Evolutionary conservation across 2,888 invertebrate species (phyloP).

Genomic region (Melanostoma mellinum): DNA sequence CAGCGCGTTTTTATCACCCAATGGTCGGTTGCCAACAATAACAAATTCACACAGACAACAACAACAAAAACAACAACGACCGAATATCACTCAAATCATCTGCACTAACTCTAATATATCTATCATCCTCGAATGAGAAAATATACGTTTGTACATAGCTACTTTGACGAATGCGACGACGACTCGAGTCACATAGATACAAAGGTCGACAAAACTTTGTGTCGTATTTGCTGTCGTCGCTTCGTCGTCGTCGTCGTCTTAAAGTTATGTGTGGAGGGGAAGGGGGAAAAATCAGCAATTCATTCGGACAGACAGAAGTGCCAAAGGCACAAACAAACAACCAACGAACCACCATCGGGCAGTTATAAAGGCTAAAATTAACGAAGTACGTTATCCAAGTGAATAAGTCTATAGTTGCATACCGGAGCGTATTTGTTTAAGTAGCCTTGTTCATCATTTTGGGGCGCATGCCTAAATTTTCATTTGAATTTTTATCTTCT

Average conservation of each 20-base stretch:
- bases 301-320: constrained; percentile 53
- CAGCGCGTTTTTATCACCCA: constrained; percentile 54
- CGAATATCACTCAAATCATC: constrained; percentile 53
- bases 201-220: constrained; percentile 61
- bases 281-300: constrained; percentile 22
- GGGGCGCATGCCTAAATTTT: too few relatives aligned
- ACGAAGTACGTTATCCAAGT: constrained; percentile 51
- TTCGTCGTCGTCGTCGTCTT: constrained; percentile 12
- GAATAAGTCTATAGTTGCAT: constrained; percentile 15
- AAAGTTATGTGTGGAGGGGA: not conserved
- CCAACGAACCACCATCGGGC: constrained; percentile 34
- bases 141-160: constrained; percentile 27
- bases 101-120: constrained; percentile 46
- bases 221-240: constrained; percentile 49
- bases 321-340: constrained; percentile 50
- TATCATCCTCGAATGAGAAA: constrained; percentile 42
- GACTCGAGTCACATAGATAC: constrained; percentile 43
- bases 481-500: too few relatives aligned
- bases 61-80: constrained; percentile 15
- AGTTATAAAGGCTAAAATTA: constrained; percentile 53
- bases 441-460: not conserved
- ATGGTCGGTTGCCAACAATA: constrained; percentile 37
- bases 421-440: constrained; percentile 8
- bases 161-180: constrained; percentile 2
- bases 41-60: constrained; percentile 9